Conservation (phyloP, 2,797 vertebrate genomes). For the Lindbergichthys nudifrons region DNA sequence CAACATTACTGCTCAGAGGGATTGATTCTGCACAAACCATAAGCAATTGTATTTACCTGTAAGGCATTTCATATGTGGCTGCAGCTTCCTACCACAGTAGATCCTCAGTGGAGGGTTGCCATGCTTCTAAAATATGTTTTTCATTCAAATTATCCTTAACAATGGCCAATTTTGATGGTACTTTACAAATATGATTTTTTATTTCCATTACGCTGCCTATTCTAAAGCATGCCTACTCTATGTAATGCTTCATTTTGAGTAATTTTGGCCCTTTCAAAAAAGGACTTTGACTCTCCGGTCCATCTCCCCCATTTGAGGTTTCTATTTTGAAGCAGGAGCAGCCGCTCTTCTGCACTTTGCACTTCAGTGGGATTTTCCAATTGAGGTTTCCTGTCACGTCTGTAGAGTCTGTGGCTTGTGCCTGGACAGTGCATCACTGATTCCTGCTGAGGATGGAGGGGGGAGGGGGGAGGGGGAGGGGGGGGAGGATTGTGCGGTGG, state of each 20-base stretch:
- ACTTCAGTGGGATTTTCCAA: slow-evolving; percentile 66
- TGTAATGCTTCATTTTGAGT: slow-evolving; percentile 7
- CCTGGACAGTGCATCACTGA: slow-evolving; percentile 65
- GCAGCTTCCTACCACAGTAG: background rate
- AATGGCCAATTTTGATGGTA: background rate
- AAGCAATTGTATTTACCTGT: background rate
- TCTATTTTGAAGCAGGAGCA: slow-evolving; percentile 25
- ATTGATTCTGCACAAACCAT: slow-evolving; percentile 17
- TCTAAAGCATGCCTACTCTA: slow-evolving; percentile 1
- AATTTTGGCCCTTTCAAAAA: slow-evolving; percentile 16
- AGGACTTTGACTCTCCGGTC: slow-evolving; percentile 17
- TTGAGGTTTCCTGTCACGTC: slow-evolving; percentile 66
- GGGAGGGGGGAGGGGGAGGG: background rate
- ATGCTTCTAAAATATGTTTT: background rate
- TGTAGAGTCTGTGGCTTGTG: slow-evolving; percentile 54
- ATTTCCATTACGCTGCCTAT: background rate
- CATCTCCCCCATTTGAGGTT: slow-evolving; percentile 12
- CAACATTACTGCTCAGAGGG: background rate
- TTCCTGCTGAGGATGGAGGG: slow-evolving; percentile 47
- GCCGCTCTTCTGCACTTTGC: slow-evolving; percentile 44
- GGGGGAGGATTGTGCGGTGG: slow-evolving; percentile 18
- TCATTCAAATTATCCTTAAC: background rate
- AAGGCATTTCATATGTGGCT: slow-evolving; percentile 14
- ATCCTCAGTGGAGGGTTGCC: background rate
- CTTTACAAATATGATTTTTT: background rate